phyloP scores from a whole-genome alignment of 2,888 invertebrate species.

The Agonopterix heracliana region DNA sequence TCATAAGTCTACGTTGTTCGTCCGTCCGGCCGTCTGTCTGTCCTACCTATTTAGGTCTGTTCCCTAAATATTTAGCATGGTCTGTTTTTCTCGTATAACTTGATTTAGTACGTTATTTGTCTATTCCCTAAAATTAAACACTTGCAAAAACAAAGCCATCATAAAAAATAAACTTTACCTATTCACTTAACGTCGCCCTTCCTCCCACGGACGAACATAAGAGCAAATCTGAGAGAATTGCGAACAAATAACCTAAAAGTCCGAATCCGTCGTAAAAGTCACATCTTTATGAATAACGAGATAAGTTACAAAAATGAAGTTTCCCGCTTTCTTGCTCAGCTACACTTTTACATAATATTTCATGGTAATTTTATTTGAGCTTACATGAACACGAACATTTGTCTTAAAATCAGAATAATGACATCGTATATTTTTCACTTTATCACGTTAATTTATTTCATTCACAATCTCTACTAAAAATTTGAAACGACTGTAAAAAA shows the following conservation, averaged over 20 bases:
- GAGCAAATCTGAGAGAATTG: slow-evolving; percentile 44
- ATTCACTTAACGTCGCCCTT: slow-evolving; percentile 23
- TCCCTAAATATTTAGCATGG: too few relatives aligned
- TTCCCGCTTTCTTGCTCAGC: slow-evolving; percentile 47
- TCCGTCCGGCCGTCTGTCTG: too few relatives aligned
- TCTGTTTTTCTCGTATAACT: too few relatives aligned
- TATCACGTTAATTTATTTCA: too few relatives aligned
- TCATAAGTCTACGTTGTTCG: too few relatives aligned
- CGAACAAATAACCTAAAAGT: slow-evolving; percentile 60
- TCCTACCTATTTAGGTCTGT: too few relatives aligned
- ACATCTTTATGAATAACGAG: slow-evolving; percentile 65
- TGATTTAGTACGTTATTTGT: too few relatives aligned
- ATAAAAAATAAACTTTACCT: slow-evolving; percentile 6
- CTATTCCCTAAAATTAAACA: too few relatives aligned
- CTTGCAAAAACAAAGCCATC: too few relatives aligned
- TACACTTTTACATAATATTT: slow-evolving; percentile 56
- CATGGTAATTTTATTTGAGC: slow-evolving; percentile 60
- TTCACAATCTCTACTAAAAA: too few relatives aligned
- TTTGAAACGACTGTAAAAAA: too few relatives aligned
- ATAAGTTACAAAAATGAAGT: slow-evolving; percentile 62
- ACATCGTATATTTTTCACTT: neutral
- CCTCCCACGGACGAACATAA: slow-evolving; percentile 23
- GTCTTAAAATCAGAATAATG: slow-evolving; percentile 13
- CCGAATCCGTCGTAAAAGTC: slow-evolving; percentile 63
- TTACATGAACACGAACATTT: slow-evolving; percentile 29